Percentiles rank a stretch among this genome's conserved stretches.
phyloP scores from a whole-genome alignment of 2,113 vertebrate species.

The Strix aluco region DNA sequence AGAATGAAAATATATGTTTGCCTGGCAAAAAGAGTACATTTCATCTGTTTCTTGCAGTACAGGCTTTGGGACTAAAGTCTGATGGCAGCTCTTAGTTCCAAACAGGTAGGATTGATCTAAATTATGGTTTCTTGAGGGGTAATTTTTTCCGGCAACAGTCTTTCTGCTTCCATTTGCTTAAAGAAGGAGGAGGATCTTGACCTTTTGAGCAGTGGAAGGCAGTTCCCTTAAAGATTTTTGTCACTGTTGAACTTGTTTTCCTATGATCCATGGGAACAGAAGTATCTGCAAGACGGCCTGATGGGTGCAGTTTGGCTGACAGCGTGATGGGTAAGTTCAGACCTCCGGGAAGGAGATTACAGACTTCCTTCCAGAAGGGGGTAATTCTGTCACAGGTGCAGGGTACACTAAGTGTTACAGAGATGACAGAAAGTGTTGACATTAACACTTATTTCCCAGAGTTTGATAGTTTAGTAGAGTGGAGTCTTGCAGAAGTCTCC shows the following conservation, averaged over 20 bases:
- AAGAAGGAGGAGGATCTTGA: constrained; percentile 16
- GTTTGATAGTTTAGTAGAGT: not conserved
- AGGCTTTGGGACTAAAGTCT: not conserved
- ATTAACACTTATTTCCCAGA: not conserved
- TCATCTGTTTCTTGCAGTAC: not conserved
- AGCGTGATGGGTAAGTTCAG: constrained; percentile 10
- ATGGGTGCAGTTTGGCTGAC: not conserved
- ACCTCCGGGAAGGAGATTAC: not conserved
- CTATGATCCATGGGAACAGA: not conserved
- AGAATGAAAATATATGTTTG: not conserved
- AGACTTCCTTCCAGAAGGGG: constrained; percentile 22
- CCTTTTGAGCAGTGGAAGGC: not conserved
- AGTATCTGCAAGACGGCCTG: not conserved
- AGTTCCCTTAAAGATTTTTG: not conserved
- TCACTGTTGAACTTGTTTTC: not conserved
- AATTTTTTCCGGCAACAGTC: not conserved
- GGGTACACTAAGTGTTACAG: not conserved
- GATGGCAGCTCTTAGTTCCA: not conserved
- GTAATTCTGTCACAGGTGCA: constrained; percentile 42
- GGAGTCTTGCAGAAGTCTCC: not conserved
- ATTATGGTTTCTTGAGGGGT: not conserved
- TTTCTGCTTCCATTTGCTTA: constrained; percentile 40
- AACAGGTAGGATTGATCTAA: constrained; percentile 30
- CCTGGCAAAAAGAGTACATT: not conserved
- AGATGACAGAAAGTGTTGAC: not conserved